Percentiles rank a stretch among this genome's conserved stretches.
Evolutionary conservation across 1,140 invertebrate genomes (phyloP).

Genomic region (Platyscapa corneri): DNA sequence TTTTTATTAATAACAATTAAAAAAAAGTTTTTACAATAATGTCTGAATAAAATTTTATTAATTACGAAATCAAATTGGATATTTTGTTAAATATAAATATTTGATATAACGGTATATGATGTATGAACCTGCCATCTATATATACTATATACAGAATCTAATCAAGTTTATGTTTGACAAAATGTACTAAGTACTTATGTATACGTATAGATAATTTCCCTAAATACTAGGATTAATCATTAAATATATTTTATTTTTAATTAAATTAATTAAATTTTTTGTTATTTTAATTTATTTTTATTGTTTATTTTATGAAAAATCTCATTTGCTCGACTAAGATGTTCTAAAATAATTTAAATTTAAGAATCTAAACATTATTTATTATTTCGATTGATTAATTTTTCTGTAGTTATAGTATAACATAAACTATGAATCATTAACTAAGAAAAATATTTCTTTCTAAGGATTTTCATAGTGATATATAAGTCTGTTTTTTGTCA

Average conservation of each 20-base stretch:
- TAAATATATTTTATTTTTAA: conserved; percentile 3
- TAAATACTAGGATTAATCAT: background rate
- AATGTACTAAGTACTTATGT: background rate
- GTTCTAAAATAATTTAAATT: too few species aligned
- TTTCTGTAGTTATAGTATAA: too few species aligned
- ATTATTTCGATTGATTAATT: too few species aligned
- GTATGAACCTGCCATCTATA: background rate
- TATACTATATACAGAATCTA: background rate
- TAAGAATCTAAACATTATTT: too few species aligned
- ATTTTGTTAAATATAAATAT: background rate
- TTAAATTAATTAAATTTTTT: background rate
- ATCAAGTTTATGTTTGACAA: background rate
- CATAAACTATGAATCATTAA: background rate
- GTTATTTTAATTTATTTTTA: background rate
- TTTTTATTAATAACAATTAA: too few species aligned
- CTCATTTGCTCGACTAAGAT: too few species aligned
- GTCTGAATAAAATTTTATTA: background rate
- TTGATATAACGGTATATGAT: background rate
- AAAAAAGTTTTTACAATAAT: too few species aligned
- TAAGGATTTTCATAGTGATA: background rate
- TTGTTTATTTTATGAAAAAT: too few species aligned
- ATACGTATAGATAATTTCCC: background rate
- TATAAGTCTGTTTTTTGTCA: background rate
- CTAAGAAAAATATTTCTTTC: background rate
- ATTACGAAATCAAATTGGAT: background rate